Evolutionary conservation across 1,140 invertebrate genomes (phyloP), one percentile per base, ranked within the genome.

Genomic region (Musca domestica): DNA sequence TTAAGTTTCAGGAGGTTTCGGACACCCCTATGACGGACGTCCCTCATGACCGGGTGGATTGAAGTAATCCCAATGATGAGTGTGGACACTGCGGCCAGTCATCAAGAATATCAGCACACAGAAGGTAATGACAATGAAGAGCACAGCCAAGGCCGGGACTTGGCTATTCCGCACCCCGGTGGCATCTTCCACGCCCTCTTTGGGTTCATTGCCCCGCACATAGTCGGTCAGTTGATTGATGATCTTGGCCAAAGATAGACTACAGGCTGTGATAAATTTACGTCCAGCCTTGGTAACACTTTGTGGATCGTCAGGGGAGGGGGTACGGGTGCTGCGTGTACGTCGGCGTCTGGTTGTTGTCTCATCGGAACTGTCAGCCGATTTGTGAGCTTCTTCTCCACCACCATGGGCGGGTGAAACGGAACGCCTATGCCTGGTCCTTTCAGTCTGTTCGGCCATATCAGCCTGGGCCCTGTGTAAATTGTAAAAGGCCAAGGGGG

Each of bases 21-120:
- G 34, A 10, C 34, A 41, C 12, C 12, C 34, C 34, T 41, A 41
- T 41, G 34, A 41, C 4, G 34, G 75, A 61, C 78, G 69, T 25
- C 78, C 77, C 27, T 81, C 76, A 72, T 83, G 85, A 69, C 74
- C 85, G 67, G 90, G 91, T 20, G 91, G 91, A 84, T 91, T 92
- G 72, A 91, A 92, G 76, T 90, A 94, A 77, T 94, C 92, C 92
- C 92, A 94, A 75, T 92, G 89, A 78, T 93, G 90, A 68, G 90
- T 90, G 47, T 92, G 86, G 19, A 89, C 88, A 70, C 87, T 86
- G 30, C 89, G 87, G 49, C 87, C 87, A 15, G 78, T 77, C 27
- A 93, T 85, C 67, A 80, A 58, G 67, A 75, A 77, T 51, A 81
- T 66, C 12, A 81, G 64, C 17, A 93, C 78, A 1, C 88, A 89